These are phyloP conservation scores for Megalops atlanticus DNA, from an alignment of 2,113 vertebrate species.

Conservation along the genomic window DNA sequence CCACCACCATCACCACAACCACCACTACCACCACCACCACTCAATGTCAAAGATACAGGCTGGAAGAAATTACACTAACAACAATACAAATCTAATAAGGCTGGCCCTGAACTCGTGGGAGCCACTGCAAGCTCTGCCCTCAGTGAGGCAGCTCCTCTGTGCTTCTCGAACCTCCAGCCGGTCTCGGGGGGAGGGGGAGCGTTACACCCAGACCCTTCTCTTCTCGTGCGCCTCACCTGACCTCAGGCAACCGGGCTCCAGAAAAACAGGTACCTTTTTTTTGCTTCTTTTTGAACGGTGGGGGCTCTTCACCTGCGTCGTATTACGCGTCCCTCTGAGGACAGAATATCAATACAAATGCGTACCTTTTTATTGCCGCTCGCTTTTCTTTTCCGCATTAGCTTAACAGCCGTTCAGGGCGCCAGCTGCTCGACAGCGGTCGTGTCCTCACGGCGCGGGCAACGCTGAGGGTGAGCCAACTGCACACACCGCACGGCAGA, in stretches of 20 bases:
- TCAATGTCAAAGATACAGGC: slow-evolving; percentile 55
- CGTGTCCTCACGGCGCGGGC: not conserved
- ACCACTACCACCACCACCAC: slow-evolving; percentile 35
- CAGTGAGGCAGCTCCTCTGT: not conserved
- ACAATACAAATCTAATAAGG: slow-evolving; percentile 43
- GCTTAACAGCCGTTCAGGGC: not conserved
- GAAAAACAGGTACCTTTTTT: slow-evolving; percentile 56
- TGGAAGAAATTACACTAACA: slow-evolving; percentile 45
- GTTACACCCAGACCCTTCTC: slow-evolving; percentile 15
- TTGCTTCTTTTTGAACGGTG: not conserved
- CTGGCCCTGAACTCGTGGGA: slow-evolving; percentile 29
- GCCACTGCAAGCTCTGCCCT: slow-evolving; percentile 10
- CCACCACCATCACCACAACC: not conserved
- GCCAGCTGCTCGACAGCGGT: not conserved
- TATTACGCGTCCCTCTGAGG: not conserved
- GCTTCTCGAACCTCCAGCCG: not conserved
- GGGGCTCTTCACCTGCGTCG: not conserved
- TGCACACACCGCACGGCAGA: not conserved
- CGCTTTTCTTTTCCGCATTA: not conserved
- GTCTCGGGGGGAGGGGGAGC: slow-evolving; percentile 26
- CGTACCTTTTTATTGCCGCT: not conserved
- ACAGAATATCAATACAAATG: not conserved
- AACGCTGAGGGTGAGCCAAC: not conserved
- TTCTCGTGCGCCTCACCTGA: slow-evolving; percentile 36
- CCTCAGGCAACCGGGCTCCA: slow-evolving; percentile 33